Evolutionary conservation across 2,888 invertebrate species (phyloP).

Genomic region (Petrolisthes cinctipes): DNA sequence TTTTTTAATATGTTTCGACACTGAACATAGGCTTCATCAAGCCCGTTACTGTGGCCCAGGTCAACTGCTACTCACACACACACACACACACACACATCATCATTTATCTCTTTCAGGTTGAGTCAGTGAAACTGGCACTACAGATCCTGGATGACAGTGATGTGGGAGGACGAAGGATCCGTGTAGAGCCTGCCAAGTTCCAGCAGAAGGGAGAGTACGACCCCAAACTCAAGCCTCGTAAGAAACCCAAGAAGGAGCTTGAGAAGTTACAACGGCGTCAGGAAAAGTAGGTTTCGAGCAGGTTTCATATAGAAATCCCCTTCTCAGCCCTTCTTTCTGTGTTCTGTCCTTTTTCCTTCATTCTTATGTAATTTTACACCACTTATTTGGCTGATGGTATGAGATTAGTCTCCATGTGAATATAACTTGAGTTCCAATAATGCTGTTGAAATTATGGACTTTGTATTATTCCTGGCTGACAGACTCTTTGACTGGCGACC

Average conservation of each 20-base stretch:
- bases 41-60: no score
- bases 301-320: not conserved
- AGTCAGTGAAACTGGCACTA: slow-evolving; percentile 93
- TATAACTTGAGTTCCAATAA: no score
- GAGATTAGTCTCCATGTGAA: no score
- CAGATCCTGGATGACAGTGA: slow-evolving; percentile 90
- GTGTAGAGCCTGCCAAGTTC: slow-evolving; percentile 93
- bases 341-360: no score
- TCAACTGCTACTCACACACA: no score
- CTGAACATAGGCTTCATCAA: no score
- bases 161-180: slow-evolving; percentile 74
- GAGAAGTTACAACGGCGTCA: slow-evolving; percentile 92
- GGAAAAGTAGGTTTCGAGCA: slow-evolving; percentile 78
- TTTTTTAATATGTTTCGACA: no score
- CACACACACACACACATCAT: no score
- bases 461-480: slow-evolving; percentile 45
- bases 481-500: slow-evolving; percentile 96
- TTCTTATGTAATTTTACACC: no score
- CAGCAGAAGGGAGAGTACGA: slow-evolving; percentile 94
- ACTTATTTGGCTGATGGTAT: no score
- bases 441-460: no score
- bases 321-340: not conserved
- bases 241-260: slow-evolving; percentile 85
- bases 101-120: slow-evolving; percentile 75
- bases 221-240: slow-evolving; percentile 90